phyloP scores from a whole-genome alignment of 2,113 vertebrate genomes.

The Ondatra zibethicus region DNA sequence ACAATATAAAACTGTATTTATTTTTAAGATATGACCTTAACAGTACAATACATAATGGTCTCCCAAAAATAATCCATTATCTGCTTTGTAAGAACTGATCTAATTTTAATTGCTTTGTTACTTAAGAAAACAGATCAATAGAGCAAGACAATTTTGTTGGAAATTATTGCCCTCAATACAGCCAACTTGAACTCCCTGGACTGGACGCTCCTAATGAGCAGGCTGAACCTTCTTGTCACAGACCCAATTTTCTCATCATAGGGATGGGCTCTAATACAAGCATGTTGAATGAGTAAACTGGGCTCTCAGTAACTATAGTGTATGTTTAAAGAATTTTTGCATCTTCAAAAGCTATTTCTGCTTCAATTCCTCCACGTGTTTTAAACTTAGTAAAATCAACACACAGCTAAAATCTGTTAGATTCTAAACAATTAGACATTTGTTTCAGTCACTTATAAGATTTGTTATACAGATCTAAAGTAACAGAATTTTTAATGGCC shows the following conservation, averaged over 20 bases:
- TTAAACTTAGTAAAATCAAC: slow-evolving; percentile 16
- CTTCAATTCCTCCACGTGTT: neutral
- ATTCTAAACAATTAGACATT: neutral
- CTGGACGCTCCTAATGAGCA: neutral
- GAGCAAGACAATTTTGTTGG: neutral
- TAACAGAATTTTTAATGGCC: slow-evolving; percentile 1
- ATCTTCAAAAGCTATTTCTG: slow-evolving; percentile 10
- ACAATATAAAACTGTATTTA: neutral
- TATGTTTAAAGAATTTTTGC: neutral
- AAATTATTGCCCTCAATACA: neutral
- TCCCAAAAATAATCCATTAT: neutral
- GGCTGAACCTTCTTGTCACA: too few species aligned
- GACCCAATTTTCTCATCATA: neutral
- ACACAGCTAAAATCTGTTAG: neutral
- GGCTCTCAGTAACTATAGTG: neutral
- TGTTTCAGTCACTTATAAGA: neutral
- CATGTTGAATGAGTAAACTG: neutral
- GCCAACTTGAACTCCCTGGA: neutral
- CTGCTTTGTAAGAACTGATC: neutral
- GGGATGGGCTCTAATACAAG: neutral
- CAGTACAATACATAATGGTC: neutral
- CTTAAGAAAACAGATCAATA: neutral
- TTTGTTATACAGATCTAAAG: slow-evolving; percentile 20
- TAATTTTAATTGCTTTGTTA: neutral
- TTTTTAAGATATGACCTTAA: neutral